Base-by-base conservation (phyloP, 2,113 vertebrate genomes). In the Eudyptes chrysolophus region DNA sequence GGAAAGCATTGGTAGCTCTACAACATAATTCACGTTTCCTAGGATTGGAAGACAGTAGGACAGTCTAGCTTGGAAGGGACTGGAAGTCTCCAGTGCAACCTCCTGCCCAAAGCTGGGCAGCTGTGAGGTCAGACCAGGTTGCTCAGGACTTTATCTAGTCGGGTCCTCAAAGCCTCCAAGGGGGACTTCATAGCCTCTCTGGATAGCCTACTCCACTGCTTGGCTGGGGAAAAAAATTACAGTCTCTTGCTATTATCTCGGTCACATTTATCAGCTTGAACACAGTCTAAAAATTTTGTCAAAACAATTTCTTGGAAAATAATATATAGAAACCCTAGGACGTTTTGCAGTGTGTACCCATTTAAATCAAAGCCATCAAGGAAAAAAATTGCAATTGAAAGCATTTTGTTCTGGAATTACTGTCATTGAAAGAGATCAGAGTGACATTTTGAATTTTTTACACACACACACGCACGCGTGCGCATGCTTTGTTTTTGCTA, bases 381-480 rank as follows among this genome's bases (percentile, higher is more conserved):
- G 24, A 58, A 60, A 87, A 74, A 22, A 54, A 49, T 7, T 49
- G 9, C 16, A 29, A 21, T 34, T 27, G 10, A 84, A 86, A 87
- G 3, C 7, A 36, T 81, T 86, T 86, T 72, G 6, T 1, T 92
- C 81, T 77, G 40, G 51, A 84, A 42, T 77, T 55, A 27, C 6
- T 57, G 4, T 19, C 2, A 5, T 5, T 70, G 49, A 84, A 91
- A 74, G 32, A 84, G 20, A 80, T 17, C 8, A 42, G 22, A 80
- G 18, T 61, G 84, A 51, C 19, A 38, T 46, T 55, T 40, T 80
- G 12, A 71, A 32, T 16, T 70, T 68, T 13, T 22, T 46, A 3
- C 15, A 10, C 10, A 10, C 30, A 32, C 38, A 30, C 4, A 34
- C 1, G 0, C 24, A 6, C 42, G 42, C 13, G 6, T 3, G 42